These are phyloP conservation scores for Chaetophractus vellerosus DNA, from an alignment of 2,797 vertebrate genomes.

Conservation along the genomic window DNA sequence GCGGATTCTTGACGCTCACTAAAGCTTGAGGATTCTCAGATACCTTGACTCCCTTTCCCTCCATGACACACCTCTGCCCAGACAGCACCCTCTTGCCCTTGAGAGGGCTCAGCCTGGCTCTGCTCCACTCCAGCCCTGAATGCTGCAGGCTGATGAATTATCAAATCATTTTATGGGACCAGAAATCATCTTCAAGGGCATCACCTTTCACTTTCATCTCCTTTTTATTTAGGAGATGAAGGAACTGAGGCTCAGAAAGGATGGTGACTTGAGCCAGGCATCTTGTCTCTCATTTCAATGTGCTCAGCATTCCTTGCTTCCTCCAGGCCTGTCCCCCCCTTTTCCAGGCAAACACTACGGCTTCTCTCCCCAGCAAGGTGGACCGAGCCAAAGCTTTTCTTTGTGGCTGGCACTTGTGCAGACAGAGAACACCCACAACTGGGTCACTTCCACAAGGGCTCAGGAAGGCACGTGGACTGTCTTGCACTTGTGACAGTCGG, in stretches of 20 bases:
- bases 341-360: background rate
- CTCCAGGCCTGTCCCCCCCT: background rate
- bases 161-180: background rate
- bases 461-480: background rate
- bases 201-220: background rate
- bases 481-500: slow-evolving; percentile 52
- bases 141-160: background rate
- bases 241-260: background rate
- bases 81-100: background rate
- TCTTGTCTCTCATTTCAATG: background rate
- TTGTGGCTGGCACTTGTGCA: background rate
- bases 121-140: background rate
- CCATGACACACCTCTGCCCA: background rate
- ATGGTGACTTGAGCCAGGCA: too few relatives aligned
- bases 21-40: background rate
- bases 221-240: background rate
- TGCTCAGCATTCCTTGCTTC: fast-evolving
- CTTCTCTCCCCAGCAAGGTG: background rate
- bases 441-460: background rate
- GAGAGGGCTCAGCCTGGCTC: background rate
- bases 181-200: background rate
- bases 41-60: background rate
- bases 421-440: background rate
- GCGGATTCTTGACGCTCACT: background rate
- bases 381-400: background rate